Evolutionary conservation across 2,888 invertebrate genomes (phyloP).

Genomic region (Andrena flavipes): DNA sequence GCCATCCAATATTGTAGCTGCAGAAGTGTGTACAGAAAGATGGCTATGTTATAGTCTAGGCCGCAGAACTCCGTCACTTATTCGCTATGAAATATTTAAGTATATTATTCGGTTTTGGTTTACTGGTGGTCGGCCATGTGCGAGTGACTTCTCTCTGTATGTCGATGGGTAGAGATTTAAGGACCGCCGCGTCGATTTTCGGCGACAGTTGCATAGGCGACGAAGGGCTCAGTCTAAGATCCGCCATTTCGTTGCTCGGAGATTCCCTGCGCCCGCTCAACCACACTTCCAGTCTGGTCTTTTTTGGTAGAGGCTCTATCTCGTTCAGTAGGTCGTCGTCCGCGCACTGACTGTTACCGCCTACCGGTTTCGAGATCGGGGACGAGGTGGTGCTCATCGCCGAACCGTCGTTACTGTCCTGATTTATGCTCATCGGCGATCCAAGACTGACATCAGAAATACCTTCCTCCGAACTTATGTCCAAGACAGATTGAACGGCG

Average conservation of each 20-base stretch:
- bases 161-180: conserved; percentile 89
- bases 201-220: conserved; percentile 79
- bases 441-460: conserved; percentile 84
- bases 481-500: conserved; percentile 90
- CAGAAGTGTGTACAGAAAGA: conserved; percentile 62
- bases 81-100: conserved; percentile 83
- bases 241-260: conserved; percentile 83
- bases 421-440: conserved; percentile 83
- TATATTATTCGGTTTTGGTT: conserved; percentile 83
- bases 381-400: conserved; percentile 67
- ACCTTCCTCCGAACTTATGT: conserved; percentile 81
- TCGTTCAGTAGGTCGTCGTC: conserved; percentile 85
- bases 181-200: conserved; percentile 87
- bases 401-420: conserved; percentile 80
- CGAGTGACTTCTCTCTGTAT: conserved; percentile 89
- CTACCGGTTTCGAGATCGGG: conserved; percentile 66
- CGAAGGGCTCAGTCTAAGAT: conserved; percentile 79
- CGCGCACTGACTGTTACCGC: conserved; percentile 61
- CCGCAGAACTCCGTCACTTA: conserved; percentile 78
- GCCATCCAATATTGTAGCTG: conserved; percentile 68
- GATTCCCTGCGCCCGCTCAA: conserved; percentile 85
- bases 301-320: conserved; percentile 92
- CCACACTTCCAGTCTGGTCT: conserved; percentile 86
- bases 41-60: conserved; percentile 61
- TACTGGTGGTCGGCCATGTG: conserved; percentile 80